Evolutionary conservation across 2,888 invertebrate genomes (phyloP), one percentile per base, ranked within the genome.

Genomic region (Hirtodrosophila trivittata): DNA sequence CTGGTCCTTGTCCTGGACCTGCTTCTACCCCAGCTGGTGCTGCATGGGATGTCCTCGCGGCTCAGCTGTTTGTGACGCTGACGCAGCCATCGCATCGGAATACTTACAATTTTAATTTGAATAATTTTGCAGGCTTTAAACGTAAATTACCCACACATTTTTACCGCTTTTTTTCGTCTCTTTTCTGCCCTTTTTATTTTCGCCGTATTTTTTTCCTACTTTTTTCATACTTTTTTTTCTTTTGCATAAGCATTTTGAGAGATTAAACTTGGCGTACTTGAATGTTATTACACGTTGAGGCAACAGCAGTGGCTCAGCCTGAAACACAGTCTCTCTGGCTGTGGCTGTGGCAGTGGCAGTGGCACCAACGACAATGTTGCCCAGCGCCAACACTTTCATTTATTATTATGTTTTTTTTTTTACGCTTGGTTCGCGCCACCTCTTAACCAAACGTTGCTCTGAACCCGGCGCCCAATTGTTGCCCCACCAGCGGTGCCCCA

Each of bases 221-320:
- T 57, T 76, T 59, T 80, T 52, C 5, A 7, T 51, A 52, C 58
- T 55, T 21, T 21, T 66, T 76, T 74, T 81, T 66, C 59, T 84
- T 75, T 72, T 66, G 86, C 86, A 75, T 80, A 80, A 80, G 78
- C 78, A 80, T 80, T 80, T 86, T 80, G 86, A 80, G 86, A 80
- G 80, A 80, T 80, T 80, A 86, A 86, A 80, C 80, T 80, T 83
- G 84, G 80, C 86, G 83, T 80, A 83, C 80, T 80, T 80, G 80
- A 80, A 80, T 80, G 86, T 80, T 80, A 86, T 80, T 80, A 80
- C 86, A 86, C 80, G 83, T 85, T 66, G 59, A 38, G 43, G 38
- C 37, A 18, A 35, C 33, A 12, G 26, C 8, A n/a, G 18, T 8
- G 7, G 28, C 28, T 28, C 28, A 28, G 28, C n/a, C 18, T 21